These are phyloP conservation scores for Tribolium madens DNA, from an alignment of 1,140 invertebrate species.

Conservation along the genomic window DNA sequence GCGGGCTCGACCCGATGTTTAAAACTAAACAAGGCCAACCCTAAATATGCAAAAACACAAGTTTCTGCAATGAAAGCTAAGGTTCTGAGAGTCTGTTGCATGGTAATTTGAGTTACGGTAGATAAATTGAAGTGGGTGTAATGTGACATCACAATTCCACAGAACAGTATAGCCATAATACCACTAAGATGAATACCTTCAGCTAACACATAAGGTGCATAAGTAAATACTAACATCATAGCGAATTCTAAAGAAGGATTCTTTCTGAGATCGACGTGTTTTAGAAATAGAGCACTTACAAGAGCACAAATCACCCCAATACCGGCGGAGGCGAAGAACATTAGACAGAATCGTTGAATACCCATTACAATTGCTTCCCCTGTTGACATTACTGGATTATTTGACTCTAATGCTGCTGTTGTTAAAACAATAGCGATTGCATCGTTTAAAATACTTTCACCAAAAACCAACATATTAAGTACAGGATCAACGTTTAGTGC, in stretches of 20 bases:
- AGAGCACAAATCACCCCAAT: slow-evolving; percentile 97
- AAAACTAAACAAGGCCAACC: slow-evolving; percentile 97
- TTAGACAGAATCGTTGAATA: slow-evolving; percentile 91
- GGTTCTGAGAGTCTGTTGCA: slow-evolving; percentile 98
- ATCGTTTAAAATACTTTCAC: slow-evolving; percentile 98
- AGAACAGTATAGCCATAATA: slow-evolving; percentile 99
- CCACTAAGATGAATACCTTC: slow-evolving; percentile 97
- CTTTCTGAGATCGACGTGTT: slow-evolving; percentile 96
- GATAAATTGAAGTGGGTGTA: slow-evolving; percentile 99
- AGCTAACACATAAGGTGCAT: slow-evolving; percentile 97
- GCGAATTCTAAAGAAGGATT: slow-evolving; percentile 99
- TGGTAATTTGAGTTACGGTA: slow-evolving; percentile 98
- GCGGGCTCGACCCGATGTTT: slow-evolving; percentile 85
- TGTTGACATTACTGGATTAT: slow-evolving; percentile 77
- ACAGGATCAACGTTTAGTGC: slow-evolving; percentile 95
- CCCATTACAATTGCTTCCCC: slow-evolving; percentile 91
- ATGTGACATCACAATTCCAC: slow-evolving; percentile 99
- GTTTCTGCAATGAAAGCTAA: slow-evolving; percentile 98
- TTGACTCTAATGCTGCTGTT: slow-evolving; percentile 85
- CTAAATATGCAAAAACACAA: slow-evolving; percentile 99
- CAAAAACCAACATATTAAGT: slow-evolving; percentile 98
- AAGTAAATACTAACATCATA: slow-evolving; percentile 98
- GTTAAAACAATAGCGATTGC: slow-evolving; percentile 98
- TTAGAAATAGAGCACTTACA: slow-evolving; percentile 92
- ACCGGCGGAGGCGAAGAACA: slow-evolving; percentile 98